Evolutionary conservation across 2,888 invertebrate species (phyloP), one percentile per base, ranked within the genome.

Genomic region (Plagiodera versicolora): DNA sequence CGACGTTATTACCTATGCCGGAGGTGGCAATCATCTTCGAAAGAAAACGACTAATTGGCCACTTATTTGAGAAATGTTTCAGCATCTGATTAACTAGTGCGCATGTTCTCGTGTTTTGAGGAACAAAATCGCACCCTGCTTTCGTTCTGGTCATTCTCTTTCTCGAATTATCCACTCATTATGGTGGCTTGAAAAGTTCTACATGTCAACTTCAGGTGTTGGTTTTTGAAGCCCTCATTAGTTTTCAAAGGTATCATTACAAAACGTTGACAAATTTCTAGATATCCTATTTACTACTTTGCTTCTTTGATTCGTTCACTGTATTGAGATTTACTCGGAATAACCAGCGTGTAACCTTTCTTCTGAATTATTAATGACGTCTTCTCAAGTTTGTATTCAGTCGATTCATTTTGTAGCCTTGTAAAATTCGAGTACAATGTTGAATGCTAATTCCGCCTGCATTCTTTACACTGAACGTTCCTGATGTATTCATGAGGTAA

Each of bases 31-130:
- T 68, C 69, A 62, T 62, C 63, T 62, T 52, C 53, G 60, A 66
- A 65, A 63, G 68, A 69, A 70, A 66, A 69, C 63, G 59, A 67
- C 64, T 61, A 61, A 64, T 61, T 58, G 57, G 51, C 24, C 53
- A 35, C 56, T 61, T 52, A 57, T 57, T 39, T 56, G 48, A 24
- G 46, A 39, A 39, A 39, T 39, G 39, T 39, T 39, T 24, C 24
- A 24, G 24, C 24, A 6, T 3, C 24, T 24, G 4, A 24, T 24
- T 6, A 24, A 6, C 24, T 6, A 24, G 4, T 24, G 24, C 24
- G 24, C 24, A 6, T 24, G 24, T 6, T 24, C 24, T 24, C 4
- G 6, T 24, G 24, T 24, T 24, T 24, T 3, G 24, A 24, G 24
- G 24, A 24, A 24, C 3, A 24, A 24, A n/a, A n/a, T n/a, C n/a